Conservation (phyloP, 1,140 invertebrate species). For the Solenopsis fugax region DNA sequence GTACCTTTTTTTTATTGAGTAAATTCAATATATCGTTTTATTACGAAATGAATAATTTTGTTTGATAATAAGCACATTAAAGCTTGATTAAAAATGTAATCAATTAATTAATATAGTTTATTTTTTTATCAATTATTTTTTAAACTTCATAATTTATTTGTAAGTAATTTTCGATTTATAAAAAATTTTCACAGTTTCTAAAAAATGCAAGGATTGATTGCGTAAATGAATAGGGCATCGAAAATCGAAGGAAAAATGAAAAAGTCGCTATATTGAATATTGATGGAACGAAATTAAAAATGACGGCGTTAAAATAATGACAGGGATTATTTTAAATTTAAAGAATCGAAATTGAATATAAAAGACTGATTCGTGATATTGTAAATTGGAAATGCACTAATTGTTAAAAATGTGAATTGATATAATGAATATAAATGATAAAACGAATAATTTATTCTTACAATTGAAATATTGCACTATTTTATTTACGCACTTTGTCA, state of each 20-base stretch:
- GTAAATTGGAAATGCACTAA: not conserved
- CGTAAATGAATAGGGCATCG: not conserved
- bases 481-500: not conserved
- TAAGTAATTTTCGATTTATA: not conserved
- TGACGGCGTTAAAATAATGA: conserved; percentile 17
- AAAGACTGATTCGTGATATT: not conserved
- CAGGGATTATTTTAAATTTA: not conserved
- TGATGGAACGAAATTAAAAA: conserved; percentile 33
- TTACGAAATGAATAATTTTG: not conserved
- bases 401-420: not conserved
- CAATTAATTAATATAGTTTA: not conserved
- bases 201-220: not conserved
- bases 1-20: not conserved
- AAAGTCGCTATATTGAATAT: not conserved
- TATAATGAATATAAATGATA: conserved; percentile 24
- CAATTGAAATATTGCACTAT: not conserved
- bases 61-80: not conserved
- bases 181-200: not conserved
- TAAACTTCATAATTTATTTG: not conserved
- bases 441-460: not conserved
- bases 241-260: conserved; percentile 5
- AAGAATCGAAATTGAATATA: not conserved
- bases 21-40: conserved; percentile 8
- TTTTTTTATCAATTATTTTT: not conserved
- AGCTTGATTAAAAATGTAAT: not conserved